Base-by-base conservation (phyloP, 2,113 vertebrate genomes). In the Propithecus coquereli region DNA sequence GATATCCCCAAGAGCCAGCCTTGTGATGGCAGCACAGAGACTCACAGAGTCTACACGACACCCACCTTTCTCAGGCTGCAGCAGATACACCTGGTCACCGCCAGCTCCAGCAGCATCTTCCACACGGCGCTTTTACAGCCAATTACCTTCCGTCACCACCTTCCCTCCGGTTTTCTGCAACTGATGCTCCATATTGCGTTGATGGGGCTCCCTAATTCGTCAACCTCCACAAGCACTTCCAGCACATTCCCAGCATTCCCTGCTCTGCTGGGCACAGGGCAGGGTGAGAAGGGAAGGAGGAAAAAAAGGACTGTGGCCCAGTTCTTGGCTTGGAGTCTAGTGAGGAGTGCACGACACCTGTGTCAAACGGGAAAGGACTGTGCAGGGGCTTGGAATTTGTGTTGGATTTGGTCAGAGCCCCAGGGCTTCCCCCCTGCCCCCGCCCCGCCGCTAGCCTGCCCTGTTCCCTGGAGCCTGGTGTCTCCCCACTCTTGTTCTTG, bases 301-400 rank as follows among this genome's bases (percentile, higher is more conserved):
- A 6, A 40, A 0, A 8, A 9, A 13, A n/a, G 20, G 34, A 22
- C 34, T 37, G 2, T 23, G 34, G 3, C 34, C 37, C 8, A 1
- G 30, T 32, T 20, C 10, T 68, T 40, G n/a, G 20, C 87, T 43
- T 68, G n/a, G 45, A 71, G 22, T 32, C 20, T 6, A 8, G 12
- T 25, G 40, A 59, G 61, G 66, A 71, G 22, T 8, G 59, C 3
- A 6, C 8, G 47, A 12, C 3, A 6, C 65, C 50, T 50, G 25
- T 17, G 2, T 5, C 34, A 43, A 57, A 74, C 52, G 79, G 13
- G 18, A 13, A 32, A 66, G 65, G 18, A 2, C 25, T 3, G 0
- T 6, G 14, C 17, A 9, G 37, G 25, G 20, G 6, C 50, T 8
- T 74, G 52, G 16, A 13, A 12, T 30, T 59, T 14, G 0, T 20